phyloP scores from a whole-genome alignment of 2,113 vertebrate genomes.

The Bucco capensis region DNA sequence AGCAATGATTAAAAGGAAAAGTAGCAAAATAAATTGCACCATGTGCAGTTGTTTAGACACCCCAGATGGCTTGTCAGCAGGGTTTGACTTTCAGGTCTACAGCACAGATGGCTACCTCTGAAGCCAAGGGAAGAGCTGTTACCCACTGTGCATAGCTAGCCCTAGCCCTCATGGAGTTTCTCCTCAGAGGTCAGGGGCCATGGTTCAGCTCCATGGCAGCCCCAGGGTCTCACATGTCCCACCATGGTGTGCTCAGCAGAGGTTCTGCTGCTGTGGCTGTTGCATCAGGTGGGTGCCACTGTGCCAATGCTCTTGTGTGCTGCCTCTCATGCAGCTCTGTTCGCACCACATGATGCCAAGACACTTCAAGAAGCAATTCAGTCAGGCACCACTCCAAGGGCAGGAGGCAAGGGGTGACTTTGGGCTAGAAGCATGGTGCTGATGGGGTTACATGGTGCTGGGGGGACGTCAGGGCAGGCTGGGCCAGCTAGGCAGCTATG shows the following conservation, averaged over 20 bases:
- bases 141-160: neutral
- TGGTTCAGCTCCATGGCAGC: neutral
- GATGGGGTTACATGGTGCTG: neutral
- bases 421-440: neutral
- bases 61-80: constrained; percentile 59
- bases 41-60: constrained; percentile 48
- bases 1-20: constrained; percentile 57
- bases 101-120: constrained; percentile 49
- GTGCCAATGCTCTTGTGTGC: accelerated
- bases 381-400: neutral
- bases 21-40: constrained; percentile 57
- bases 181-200: accelerated
- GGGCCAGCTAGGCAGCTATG: accelerated
- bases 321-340: neutral
- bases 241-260: neutral
- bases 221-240: accelerated
- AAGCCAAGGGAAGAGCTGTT: neutral
- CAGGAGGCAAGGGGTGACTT: neutral
- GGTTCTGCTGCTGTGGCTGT: accelerated
- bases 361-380: neutral
- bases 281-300: accelerated
- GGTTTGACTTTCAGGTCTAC: constrained; percentile 52
- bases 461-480: neutral
- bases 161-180: neutral
- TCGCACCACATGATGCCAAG: neutral